Evolutionary conservation across 1,140 invertebrate species (phyloP), one percentile per base, ranked within the genome.

Genomic region (Bicyclus anynana): DNA sequence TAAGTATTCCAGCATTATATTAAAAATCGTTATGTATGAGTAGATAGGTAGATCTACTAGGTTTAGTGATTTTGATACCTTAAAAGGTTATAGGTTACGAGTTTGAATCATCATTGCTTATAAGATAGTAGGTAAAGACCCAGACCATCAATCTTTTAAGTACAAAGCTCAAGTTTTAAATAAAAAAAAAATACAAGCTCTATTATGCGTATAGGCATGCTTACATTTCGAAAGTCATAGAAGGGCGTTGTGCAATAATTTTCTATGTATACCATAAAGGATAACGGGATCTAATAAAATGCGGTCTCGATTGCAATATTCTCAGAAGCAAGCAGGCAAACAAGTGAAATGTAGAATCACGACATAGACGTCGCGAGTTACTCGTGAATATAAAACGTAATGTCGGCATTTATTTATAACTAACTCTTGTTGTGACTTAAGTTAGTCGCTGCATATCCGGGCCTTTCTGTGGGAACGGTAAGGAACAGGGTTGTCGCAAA

Each of bases 341-440:
- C 61, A 63, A 53, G 57, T 58, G 72, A 75, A 77, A 80, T 80
- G 75, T 71, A 68, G 75, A 73, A 77, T 78, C 70, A 72, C 68
- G 71, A 70, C 74, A 69, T 63, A 58, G 55, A 37, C 65, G 59
- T 65, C 69, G 58, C 67, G 59, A 66, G 68, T 67, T 59, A 49
- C 65, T 65, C 65, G 70, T 73, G 73, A 80, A 77, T 77, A 76
- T 76, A 76, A 74, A 77, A 74, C 65, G 56, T 56, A 53, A 57
- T 46, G 44, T 54, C 50, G 40, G 44, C 50, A 29, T 57, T 47
- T 47, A 47, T 47, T 6, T 33, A 33, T 10, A 10, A 55, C 55
- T 58, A 48, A 42, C 17, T 54, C 38, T 44, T 53, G 14, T 40
- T 40, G 52, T 55, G 55, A 51, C 35, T 57, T 50, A 40, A 33